phyloP scores from a whole-genome alignment of 2,113 vertebrate genomes.

The Murina feae region DNA sequence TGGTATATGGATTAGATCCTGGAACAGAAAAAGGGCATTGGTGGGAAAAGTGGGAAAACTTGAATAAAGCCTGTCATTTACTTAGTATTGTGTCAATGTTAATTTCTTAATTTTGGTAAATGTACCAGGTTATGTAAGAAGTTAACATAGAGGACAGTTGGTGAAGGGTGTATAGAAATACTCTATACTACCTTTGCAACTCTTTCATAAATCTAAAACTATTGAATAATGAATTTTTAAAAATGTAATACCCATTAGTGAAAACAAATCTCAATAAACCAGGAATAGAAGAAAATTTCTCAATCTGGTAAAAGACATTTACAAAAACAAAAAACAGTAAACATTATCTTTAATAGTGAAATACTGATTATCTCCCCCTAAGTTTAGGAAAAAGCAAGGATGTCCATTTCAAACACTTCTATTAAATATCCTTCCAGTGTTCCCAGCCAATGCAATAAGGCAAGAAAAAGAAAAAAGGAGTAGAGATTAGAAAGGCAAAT shows the following conservation, averaged over 20 bases:
- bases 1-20: background rate
- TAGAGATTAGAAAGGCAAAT: background rate
- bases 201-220: background rate
- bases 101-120: conserved; percentile 5
- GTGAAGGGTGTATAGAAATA: background rate
- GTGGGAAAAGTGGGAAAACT: background rate
- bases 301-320: background rate
- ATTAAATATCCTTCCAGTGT: background rate
- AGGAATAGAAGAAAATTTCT: background rate
- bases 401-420: background rate
- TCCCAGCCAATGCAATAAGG: background rate
- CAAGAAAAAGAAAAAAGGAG: conserved; percentile 29
- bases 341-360: background rate
- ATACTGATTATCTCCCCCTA: background rate
- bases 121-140: background rate
- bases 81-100: background rate
- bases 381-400: background rate
- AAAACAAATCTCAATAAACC: background rate
- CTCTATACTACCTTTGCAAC: background rate
- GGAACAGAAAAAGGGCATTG: background rate
- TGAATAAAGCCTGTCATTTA: background rate
- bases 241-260: background rate
- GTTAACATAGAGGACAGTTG: background rate
- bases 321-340: background rate
- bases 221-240: background rate